Evolutionary conservation across 2,113 vertebrate genomes (phyloP).

Genomic region (Falco punctatus): DNA sequence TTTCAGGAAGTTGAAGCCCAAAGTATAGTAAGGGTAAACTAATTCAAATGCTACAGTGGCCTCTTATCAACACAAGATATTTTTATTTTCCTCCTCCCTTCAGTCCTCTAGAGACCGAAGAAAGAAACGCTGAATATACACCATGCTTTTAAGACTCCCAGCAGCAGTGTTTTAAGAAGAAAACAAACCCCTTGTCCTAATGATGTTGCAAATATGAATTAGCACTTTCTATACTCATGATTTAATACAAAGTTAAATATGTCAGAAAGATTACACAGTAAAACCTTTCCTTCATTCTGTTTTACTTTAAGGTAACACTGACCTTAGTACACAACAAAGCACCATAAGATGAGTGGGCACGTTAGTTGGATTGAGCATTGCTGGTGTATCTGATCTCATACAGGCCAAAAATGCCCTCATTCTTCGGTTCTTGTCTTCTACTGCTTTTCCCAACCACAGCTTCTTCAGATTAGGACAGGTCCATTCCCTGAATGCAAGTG

Average conservation of each 20-base stretch:
- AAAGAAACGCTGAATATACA: background rate
- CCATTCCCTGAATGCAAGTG: slow-evolving; percentile 94
- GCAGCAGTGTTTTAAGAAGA: background rate
- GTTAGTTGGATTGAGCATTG: slow-evolving; percentile 92
- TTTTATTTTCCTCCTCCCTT: background rate
- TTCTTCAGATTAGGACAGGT: slow-evolving; percentile 95
- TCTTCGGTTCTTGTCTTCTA: slow-evolving; percentile 94
- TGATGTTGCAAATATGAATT: background rate
- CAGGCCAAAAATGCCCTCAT: slow-evolving; percentile 96
- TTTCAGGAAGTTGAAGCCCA: background rate
- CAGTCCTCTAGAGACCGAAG: background rate
- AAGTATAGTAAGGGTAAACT: background rate
- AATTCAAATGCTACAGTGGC: background rate
- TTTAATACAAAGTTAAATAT: background rate
- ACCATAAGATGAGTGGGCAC: slow-evolving; percentile 93
- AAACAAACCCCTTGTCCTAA: background rate
- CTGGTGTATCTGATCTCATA: slow-evolving; percentile 94
- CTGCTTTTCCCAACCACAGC: slow-evolving; percentile 93
- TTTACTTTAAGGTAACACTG: slow-evolving; percentile 64
- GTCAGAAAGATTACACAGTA: background rate
- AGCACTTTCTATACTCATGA: background rate
- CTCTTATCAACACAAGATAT: background rate
- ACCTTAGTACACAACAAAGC: slow-evolving; percentile 96
- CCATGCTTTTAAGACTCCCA: background rate
- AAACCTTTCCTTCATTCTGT: background rate